Evolutionary conservation across 2,888 invertebrate genomes (phyloP).

Genomic region (Pristionchus exspectatus): DNA sequence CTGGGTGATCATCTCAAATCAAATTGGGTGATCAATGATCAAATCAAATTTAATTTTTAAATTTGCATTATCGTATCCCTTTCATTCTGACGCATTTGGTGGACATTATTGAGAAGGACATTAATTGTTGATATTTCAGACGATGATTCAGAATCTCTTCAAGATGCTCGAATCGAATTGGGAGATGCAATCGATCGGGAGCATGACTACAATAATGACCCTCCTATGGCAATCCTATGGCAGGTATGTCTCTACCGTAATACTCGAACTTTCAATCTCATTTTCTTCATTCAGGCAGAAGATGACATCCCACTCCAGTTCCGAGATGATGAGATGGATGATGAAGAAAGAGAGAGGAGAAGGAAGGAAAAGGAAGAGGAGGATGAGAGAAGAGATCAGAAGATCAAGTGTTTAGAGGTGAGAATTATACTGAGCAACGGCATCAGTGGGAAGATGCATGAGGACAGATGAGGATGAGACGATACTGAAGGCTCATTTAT

Average conservation of each 20-base stretch:
- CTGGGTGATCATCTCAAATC: too few relatives aligned
- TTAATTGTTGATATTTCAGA: background rate
- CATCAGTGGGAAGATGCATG: background rate
- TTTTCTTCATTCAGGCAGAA: background rate
- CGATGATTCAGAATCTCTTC: background rate
- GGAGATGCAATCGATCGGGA: background rate
- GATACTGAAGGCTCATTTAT: background rate
- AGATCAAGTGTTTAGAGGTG: background rate
- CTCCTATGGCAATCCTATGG: background rate
- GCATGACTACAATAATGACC: background rate
- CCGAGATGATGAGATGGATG: constrained; percentile 6
- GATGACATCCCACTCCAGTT: background rate
- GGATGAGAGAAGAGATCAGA: background rate
- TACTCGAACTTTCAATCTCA: background rate
- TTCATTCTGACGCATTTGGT: background rate
- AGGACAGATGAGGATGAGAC: background rate
- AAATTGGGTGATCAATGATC: background rate
- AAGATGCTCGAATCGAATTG: background rate
- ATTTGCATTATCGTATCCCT: background rate
- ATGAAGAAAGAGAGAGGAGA: constrained; percentile 33
- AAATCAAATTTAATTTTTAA: background rate
- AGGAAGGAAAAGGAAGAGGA: background rate
- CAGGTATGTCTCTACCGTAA: background rate
- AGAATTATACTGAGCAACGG: background rate
- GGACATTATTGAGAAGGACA: too few relatives aligned